phyloP scores from a whole-genome alignment of 2,797 vertebrate species.

The Acanthurus tractus region DNA sequence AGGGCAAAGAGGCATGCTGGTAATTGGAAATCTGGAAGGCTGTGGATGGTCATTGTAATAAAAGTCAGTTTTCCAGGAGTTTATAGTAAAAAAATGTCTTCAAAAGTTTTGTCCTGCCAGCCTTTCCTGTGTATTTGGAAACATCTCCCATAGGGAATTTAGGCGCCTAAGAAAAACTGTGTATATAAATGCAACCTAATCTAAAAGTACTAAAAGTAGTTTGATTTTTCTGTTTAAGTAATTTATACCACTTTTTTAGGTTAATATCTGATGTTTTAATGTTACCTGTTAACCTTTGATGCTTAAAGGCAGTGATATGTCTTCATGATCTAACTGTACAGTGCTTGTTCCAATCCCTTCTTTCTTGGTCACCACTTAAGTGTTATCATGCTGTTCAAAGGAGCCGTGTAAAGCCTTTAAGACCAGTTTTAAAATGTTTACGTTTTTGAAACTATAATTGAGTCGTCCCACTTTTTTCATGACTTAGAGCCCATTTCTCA shows the following conservation, averaged over 20 bases:
- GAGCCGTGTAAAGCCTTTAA: not conserved
- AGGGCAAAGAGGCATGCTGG: not conserved
- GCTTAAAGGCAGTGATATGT: too few species aligned
- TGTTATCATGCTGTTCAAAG: not conserved
- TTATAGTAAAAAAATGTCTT: not conserved
- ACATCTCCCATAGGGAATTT: too few species aligned
- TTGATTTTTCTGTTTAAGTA: not conserved
- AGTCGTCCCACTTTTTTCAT: not conserved
- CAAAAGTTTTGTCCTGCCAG: too few species aligned
- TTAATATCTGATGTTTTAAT: not conserved
- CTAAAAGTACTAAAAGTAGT: not conserved
- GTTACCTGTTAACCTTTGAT: not conserved
- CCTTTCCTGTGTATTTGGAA: too few species aligned
- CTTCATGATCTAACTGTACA: too few species aligned
- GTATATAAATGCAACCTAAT: too few species aligned
- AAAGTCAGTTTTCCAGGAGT: conserved; percentile 7
- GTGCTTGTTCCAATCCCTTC: not conserved
- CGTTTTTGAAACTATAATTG: conserved; percentile 27
- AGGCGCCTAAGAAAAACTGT: too few species aligned
- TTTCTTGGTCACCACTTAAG: not conserved
- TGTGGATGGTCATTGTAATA: not conserved
- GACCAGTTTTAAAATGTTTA: conserved; percentile 7
- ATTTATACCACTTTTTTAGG: not conserved
- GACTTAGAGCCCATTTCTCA: too few species aligned
- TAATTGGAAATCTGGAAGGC: conserved; percentile 25